Percentiles rank a stretch among this genome's conserved stretches.
phyloP scores from a whole-genome alignment of 2,113 vertebrate genomes.

The Reinhardtius hippoglossoides region DNA sequence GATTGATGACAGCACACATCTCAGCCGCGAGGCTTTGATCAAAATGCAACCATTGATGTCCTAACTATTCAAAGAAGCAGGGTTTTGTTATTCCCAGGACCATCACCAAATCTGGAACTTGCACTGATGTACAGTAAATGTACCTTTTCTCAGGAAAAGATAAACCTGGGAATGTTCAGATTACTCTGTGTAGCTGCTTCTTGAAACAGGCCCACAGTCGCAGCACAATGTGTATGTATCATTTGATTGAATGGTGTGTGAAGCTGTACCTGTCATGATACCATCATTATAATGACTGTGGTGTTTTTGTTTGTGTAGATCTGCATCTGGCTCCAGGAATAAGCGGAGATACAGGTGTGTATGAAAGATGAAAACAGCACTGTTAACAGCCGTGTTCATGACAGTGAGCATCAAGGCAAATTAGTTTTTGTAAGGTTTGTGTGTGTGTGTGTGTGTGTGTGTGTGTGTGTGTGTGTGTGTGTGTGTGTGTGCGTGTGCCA shows the following conservation, averaged over 20 bases:
- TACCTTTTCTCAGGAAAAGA: neutral
- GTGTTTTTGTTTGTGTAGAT: conserved; percentile 81
- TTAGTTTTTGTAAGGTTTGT: too few relatives aligned
- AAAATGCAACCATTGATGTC: conserved; percentile 2
- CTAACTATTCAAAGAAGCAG: conserved; percentile 18
- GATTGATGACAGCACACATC: conserved; percentile 4
- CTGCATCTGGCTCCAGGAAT: conserved; percentile 91
- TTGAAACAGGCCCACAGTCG: neutral
- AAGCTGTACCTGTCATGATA: neutral
- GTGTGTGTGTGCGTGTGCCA: neutral
- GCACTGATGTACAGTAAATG: conserved; percentile 1
- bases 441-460: too few relatives aligned
- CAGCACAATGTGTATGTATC: too few relatives aligned
- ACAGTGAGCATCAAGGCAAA: too few relatives aligned
- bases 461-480: too few relatives aligned
- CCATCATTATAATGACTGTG: conserved; percentile 3
- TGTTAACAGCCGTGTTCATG: too few relatives aligned
- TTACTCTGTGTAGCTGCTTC: neutral
- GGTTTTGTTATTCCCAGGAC: conserved; percentile 6
- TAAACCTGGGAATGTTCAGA: neutral
- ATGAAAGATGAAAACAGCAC: neutral
- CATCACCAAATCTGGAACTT: conserved; percentile 14
- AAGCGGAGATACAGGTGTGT: conserved; percentile 95
- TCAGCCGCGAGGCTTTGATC: conserved; percentile 1
- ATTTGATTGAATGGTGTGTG: conserved; percentile 4